A percentile compares a stretch with the other conserved stretches of the same genome.
These are phyloP conservation scores for Ivindomyrus marchei DNA, from an alignment of 2,113 vertebrate genomes.

Conservation along the genomic window DNA sequence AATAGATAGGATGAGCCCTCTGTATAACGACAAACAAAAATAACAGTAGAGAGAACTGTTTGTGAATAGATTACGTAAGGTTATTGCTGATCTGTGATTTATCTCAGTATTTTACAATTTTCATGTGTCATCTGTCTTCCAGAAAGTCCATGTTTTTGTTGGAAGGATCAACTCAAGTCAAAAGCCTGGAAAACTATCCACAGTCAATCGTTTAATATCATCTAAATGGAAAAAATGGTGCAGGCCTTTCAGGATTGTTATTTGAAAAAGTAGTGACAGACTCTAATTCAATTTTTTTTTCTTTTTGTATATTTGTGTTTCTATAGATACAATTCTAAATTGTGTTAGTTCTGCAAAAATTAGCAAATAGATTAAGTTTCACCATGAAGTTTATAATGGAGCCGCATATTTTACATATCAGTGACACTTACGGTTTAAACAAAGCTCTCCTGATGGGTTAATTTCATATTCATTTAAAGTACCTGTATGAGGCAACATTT, in stretches of 20 bases:
- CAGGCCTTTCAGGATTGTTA: neutral
- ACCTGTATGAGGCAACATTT: neutral
- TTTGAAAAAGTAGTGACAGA: neutral
- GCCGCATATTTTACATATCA: neutral
- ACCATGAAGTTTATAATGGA: neutral
- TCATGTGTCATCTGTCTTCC: neutral
- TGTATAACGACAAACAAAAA: neutral
- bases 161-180: neutral
- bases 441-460: neutral
- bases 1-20: neutral
- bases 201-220: constrained; percentile 2
- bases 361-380: neutral
- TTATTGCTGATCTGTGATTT: neutral
- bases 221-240: constrained; percentile 1
- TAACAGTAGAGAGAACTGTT: neutral
- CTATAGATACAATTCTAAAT: neutral
- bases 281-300: neutral
- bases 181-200: neutral
- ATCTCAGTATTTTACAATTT: neutral
- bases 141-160: neutral
- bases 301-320: neutral
- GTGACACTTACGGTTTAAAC: neutral
- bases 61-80: neutral
- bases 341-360: neutral
- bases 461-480: neutral